These are phyloP conservation scores for Chiloscyllium plagiosum DNA, from an alignment of 2,113 vertebrate species.

Conservation along the genomic window DNA sequence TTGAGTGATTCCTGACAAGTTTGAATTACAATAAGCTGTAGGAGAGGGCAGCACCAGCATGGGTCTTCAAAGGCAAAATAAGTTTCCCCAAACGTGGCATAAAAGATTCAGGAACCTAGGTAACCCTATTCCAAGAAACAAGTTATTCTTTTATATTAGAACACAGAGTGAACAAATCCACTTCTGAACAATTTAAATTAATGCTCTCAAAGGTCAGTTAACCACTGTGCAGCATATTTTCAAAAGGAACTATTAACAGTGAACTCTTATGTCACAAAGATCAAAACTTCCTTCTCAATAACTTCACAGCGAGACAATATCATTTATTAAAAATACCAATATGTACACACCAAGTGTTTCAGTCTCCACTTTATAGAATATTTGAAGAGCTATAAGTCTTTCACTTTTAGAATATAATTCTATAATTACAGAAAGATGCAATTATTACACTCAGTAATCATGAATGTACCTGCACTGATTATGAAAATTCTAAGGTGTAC, in stretches of 20 bases:
- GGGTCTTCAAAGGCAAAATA: not conserved
- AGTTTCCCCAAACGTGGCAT: not conserved
- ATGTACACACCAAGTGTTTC: not conserved
- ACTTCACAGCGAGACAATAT: not conserved
- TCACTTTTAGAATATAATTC: not conserved
- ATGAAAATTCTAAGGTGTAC: not conserved
- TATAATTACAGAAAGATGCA: not conserved
- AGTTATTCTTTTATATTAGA: not conserved
- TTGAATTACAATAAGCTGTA: not conserved
- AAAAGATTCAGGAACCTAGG: not conserved
- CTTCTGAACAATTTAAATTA: not conserved
- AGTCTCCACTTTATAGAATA: not conserved
- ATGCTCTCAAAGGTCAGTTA: not conserved
- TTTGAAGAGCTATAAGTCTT: not conserved
- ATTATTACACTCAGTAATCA: not conserved
- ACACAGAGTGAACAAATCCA: not conserved
- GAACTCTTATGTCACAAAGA: not conserved
- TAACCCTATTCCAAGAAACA: not conserved
- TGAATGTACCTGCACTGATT: not conserved
- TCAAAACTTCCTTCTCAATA: not conserved
- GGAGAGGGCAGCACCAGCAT: not conserved
- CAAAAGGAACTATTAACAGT: not conserved
- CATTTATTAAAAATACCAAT: conserved; percentile 13
- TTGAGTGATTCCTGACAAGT: not conserved
- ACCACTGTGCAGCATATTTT: not conserved